These are phyloP conservation scores for Drosophila lacteicornis DNA, from an alignment of 1,140 invertebrate species.

Conservation along the genomic window DNA sequence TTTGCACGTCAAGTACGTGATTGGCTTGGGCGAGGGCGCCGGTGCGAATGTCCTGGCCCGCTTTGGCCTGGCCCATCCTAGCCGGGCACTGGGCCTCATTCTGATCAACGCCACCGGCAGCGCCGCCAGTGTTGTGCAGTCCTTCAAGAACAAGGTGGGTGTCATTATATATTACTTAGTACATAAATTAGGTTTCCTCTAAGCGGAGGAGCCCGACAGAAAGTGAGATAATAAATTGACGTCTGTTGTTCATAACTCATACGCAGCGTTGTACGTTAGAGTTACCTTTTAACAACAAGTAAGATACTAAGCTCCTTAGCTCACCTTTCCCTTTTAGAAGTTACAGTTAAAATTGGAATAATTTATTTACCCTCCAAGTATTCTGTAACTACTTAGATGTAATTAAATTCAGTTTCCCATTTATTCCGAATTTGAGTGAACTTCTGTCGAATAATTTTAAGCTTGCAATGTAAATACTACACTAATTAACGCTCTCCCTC, in stretches of 20 bases:
- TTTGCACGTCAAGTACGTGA: slow-evolving; percentile 91
- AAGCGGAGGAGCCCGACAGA: neutral
- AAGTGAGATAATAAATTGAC: slow-evolving; percentile 1
- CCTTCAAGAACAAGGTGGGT: slow-evolving; percentile 92
- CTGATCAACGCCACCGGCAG: slow-evolving; percentile 95
- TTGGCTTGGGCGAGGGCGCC: slow-evolving; percentile 95
- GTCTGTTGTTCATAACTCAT: neutral
- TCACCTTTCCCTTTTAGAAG: too few relatives aligned
- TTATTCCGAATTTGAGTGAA: too few relatives aligned
- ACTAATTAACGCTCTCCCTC: slow-evolving; percentile 22
- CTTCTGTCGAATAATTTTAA: neutral
- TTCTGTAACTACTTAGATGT: neutral
- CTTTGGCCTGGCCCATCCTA: slow-evolving; percentile 92
- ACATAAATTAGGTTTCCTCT: neutral
- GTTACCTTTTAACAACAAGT: neutral
- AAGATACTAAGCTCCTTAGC: neutral
- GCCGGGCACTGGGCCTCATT: slow-evolving; percentile 91
- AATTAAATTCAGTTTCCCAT: too few relatives aligned
- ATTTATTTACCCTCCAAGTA: neutral
- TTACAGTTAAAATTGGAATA: too few relatives aligned
- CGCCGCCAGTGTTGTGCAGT: slow-evolving; percentile 94
- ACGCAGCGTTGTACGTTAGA: neutral
- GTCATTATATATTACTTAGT: slow-evolving; percentile 1
- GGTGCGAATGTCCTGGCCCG: slow-evolving; percentile 95
- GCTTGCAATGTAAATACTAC: neutral